These are phyloP conservation scores for Phalacrocorax carbo DNA, from an alignment of 2,113 vertebrate species.

Conservation along the genomic window DNA sequence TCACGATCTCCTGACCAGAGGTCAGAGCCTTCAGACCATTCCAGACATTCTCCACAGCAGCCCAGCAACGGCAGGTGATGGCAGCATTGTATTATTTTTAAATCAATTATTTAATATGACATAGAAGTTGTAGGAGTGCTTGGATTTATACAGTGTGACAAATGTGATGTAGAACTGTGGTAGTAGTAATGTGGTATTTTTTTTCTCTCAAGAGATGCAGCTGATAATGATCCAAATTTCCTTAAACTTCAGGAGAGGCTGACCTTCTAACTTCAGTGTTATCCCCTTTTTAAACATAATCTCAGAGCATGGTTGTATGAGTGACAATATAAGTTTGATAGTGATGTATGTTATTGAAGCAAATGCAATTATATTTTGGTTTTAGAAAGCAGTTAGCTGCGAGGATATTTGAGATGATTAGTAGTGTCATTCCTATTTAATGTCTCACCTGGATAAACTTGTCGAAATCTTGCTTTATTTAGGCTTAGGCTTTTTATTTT, in stretches of 20 bases:
- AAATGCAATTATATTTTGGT: neutral
- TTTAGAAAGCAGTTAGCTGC: neutral
- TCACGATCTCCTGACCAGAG: constrained; percentile 94
- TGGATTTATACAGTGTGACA: neutral
- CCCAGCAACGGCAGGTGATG: constrained; percentile 95
- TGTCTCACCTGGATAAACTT: neutral
- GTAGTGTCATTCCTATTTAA: neutral
- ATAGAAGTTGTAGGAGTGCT: neutral
- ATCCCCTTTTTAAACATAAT: neutral
- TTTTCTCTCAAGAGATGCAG: neutral
- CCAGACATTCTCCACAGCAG: constrained; percentile 93
- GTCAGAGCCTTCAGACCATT: constrained; percentile 95
- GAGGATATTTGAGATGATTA: neutral
- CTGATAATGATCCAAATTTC: neutral
- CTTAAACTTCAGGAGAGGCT: neutral
- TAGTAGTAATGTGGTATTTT: neutral
- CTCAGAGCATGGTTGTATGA: neutral
- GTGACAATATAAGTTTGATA: neutral
- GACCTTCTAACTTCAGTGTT: neutral
- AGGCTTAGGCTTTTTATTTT: neutral
- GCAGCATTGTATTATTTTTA: constrained; percentile 40
- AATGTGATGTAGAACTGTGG: neutral
- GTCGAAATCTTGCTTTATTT: neutral
- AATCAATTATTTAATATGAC: neutral
- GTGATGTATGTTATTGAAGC: neutral